These are phyloP conservation scores for Palythoa grandiflora DNA, from an alignment of 92 coral and sea anemone species.

Conservation along the genomic window DNA sequence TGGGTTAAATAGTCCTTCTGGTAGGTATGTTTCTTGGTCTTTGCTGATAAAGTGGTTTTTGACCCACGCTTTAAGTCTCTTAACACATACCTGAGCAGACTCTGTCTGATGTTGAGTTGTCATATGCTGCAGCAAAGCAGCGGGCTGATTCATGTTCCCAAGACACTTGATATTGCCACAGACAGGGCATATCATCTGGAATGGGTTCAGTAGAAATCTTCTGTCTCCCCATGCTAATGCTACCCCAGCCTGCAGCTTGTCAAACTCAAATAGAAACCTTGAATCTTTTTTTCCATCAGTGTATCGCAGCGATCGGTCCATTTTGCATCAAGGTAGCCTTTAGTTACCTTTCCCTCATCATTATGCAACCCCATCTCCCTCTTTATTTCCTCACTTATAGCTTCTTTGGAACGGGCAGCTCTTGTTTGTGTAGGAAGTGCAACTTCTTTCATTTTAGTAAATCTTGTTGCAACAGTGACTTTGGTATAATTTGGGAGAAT, in stretches of 20 bases:
- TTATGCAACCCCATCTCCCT: constrained; percentile 63
- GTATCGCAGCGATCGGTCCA: constrained; percentile 57
- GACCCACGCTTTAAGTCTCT: too few relatives aligned
- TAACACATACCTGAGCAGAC: constrained; percentile 23
- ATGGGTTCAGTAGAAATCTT: constrained; percentile 31
- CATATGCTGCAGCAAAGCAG: constrained; percentile 30
- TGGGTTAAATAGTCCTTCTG: constrained; percentile 36
- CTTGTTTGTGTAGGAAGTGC: neutral
- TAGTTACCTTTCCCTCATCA: constrained; percentile 51
- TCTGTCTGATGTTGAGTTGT: constrained; percentile 21
- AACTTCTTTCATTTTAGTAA: neutral
- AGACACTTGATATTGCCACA: constrained; percentile 36
- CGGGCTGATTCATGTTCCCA: constrained; percentile 20
- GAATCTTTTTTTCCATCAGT: constrained; percentile 50
- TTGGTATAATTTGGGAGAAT: neutral
- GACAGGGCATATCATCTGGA: constrained; percentile 38
- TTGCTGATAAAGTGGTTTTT: constrained; percentile 4
- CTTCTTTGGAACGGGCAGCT: constrained; percentile 37
- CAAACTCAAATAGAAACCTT: constrained; percentile 33
- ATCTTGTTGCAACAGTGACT: neutral
- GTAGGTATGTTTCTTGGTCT: neutral
- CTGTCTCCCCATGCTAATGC: constrained; percentile 28
- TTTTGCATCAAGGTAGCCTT: constrained; percentile 52
- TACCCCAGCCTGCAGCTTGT: constrained; percentile 34
- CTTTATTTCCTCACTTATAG: constrained; percentile 49